Conservation (phyloP, 2,888 invertebrate genomes). For the Caradrina kadenii region DNA sequence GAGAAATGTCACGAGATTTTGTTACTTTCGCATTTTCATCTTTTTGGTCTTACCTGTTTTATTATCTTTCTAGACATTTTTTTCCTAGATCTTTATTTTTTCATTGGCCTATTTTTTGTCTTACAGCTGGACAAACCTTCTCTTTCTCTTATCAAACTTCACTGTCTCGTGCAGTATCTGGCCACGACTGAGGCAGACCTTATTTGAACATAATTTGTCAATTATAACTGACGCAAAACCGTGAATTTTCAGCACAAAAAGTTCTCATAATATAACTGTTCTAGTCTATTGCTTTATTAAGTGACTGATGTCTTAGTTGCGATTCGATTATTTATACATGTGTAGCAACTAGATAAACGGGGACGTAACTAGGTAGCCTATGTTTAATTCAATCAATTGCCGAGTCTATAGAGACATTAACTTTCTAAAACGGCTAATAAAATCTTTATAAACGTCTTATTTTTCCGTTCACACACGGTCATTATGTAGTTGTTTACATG, state of each 20-base stretch:
- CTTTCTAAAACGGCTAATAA: constrained; percentile 38
- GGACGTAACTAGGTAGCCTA: constrained; percentile 31
- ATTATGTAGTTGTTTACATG: constrained; percentile 13
- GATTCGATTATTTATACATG: constrained; percentile 36
- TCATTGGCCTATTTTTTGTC: no score
- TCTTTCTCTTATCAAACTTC: no score
- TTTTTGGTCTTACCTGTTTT: not conserved
- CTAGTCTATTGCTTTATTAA: constrained; percentile 28
- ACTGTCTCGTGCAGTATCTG: no score
- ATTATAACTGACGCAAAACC: not conserved
- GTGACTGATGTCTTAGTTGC: constrained; percentile 23
- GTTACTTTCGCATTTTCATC: not conserved
- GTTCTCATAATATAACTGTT: not conserved
- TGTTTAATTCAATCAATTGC: constrained; percentile 48
- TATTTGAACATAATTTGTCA: not conserved
- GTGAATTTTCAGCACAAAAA: constrained; percentile 7
- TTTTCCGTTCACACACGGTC: constrained; percentile 19
- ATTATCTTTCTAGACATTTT: not conserved
- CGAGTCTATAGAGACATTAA: constrained; percentile 36
- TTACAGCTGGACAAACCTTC: no score
- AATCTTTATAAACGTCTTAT: constrained; percentile 17
- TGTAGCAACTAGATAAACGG: constrained; percentile 29
- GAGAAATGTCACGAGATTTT: constrained; percentile 2
- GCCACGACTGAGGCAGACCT: no score
- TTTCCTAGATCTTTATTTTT: not conserved